Evolutionary conservation across 2,797 vertebrate species (phyloP).

Genomic region (Pampus argenteus): DNA sequence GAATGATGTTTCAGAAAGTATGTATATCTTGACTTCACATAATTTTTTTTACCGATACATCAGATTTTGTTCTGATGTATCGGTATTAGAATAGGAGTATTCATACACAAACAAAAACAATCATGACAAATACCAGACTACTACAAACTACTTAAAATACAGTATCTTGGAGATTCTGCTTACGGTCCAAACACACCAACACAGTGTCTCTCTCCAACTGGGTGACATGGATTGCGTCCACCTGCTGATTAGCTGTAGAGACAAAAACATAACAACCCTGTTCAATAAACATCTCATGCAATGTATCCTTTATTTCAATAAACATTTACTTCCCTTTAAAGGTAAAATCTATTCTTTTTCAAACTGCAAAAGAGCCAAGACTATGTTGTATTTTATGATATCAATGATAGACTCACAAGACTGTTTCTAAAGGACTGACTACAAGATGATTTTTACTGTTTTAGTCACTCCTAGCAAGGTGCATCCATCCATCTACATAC

Average conservation of each 20-base stretch:
- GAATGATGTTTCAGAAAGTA: not conserved
- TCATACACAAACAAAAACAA: not conserved
- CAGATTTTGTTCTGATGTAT: not conserved
- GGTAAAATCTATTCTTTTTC: not conserved
- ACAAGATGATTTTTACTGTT: too few species aligned
- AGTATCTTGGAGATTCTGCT: slow-evolving; percentile 73
- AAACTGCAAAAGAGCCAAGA: not conserved
- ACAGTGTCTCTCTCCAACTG: slow-evolving; percentile 98
- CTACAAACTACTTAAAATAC: too few species aligned
- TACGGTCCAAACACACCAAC: slow-evolving; percentile 97
- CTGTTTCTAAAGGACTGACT: too few species aligned
- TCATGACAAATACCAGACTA: too few species aligned
- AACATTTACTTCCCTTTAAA: too few species aligned
- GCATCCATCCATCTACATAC: not conserved
- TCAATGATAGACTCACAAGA: not conserved
- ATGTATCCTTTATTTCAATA: not conserved
- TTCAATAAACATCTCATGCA: not conserved
- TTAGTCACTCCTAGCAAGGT: too few species aligned
- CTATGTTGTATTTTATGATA: not conserved
- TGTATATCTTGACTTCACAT: not conserved
- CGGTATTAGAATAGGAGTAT: not conserved
- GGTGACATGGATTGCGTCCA: slow-evolving; percentile 96
- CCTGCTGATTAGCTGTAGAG: slow-evolving; percentile 85
- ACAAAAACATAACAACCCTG: not conserved
- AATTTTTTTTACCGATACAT: too few species aligned